Conservation (phyloP, 2,888 invertebrate species). For the Choreutis nemorana region DNA sequence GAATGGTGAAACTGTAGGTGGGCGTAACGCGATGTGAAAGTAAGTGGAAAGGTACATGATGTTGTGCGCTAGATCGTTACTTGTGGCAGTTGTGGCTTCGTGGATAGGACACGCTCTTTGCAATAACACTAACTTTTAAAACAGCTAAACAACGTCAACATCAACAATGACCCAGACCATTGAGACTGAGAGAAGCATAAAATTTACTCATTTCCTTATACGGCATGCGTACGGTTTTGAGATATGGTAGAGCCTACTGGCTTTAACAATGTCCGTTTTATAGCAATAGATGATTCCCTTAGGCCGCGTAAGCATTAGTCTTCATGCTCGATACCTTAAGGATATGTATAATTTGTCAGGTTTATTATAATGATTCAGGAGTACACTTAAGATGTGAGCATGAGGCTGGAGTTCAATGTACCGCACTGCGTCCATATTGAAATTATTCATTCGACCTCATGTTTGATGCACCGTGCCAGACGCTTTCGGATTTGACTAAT, state of each 20-base stretch:
- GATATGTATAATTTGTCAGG: no score
- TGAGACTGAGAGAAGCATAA: no score
- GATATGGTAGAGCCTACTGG: constrained; percentile 3
- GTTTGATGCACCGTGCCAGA: constrained; percentile 4
- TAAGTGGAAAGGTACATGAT: constrained; percentile 39
- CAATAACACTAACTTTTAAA: no score
- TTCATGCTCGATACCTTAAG: constrained; percentile 15
- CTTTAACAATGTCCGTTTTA: constrained; percentile 8
- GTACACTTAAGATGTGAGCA: no score
- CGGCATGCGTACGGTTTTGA: no score
- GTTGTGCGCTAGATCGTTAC: constrained; percentile 28
- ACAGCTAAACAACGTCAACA: no score
- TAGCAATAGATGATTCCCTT: constrained; percentile 4
- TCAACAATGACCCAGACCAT: no score
- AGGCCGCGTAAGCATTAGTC: constrained; percentile 10
- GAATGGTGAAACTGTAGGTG: constrained; percentile 20
- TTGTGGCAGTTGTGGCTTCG: constrained; percentile 9
- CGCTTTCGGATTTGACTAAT: no score
- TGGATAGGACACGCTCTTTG: constrained; percentile 8
- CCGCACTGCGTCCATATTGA: constrained; percentile 17
- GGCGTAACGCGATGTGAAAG: constrained; percentile 44
- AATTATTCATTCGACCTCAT: constrained; percentile 21
- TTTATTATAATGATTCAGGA: constrained; percentile 7
- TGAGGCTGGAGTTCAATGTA: constrained; percentile 20
- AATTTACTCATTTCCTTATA: no score